These are phyloP conservation scores for Lates calcarifer DNA, from an alignment of 2,113 vertebrate genomes.

Conservation along the genomic window DNA sequence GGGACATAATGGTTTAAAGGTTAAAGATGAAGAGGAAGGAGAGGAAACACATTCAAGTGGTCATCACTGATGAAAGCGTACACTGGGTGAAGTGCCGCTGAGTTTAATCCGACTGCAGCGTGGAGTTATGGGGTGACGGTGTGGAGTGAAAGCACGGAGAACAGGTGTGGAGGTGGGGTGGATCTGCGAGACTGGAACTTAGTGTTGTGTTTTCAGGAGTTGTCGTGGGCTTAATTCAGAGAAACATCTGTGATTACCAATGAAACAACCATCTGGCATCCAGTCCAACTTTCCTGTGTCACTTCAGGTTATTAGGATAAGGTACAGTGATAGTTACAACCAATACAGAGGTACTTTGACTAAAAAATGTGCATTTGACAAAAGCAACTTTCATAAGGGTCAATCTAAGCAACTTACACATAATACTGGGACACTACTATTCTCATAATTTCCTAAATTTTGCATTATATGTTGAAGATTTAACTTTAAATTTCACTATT, in stretches of 20 bases:
- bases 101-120: slow-evolving; percentile 11
- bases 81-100: slow-evolving; percentile 12
- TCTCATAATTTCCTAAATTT: neutral
- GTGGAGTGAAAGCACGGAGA: slow-evolving; percentile 7
- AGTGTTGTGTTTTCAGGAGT: slow-evolving; percentile 31
- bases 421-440: neutral
- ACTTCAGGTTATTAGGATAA: slow-evolving; percentile 1
- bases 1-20: slow-evolving; percentile 1
- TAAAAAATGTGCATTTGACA: neutral
- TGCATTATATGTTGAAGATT: too few relatives aligned
- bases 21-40: slow-evolving; percentile 22
- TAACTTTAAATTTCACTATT: neutral
- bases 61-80: slow-evolving; percentile 25
- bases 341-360: neutral
- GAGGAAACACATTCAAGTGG: slow-evolving; percentile 3
- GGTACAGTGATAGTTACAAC: neutral
- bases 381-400: neutral
- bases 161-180: slow-evolving; percentile 60
- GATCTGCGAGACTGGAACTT: slow-evolving; percentile 24
- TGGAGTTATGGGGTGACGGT: neutral
- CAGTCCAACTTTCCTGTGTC: neutral
- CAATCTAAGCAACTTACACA: neutral
- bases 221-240: slow-evolving; percentile 56
- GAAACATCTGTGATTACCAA: slow-evolving; percentile 53
- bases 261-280: slow-evolving; percentile 44